Evolutionary conservation across 2,797 vertebrate genomes (phyloP).

Genomic region (Poecilia wingei): DNA sequence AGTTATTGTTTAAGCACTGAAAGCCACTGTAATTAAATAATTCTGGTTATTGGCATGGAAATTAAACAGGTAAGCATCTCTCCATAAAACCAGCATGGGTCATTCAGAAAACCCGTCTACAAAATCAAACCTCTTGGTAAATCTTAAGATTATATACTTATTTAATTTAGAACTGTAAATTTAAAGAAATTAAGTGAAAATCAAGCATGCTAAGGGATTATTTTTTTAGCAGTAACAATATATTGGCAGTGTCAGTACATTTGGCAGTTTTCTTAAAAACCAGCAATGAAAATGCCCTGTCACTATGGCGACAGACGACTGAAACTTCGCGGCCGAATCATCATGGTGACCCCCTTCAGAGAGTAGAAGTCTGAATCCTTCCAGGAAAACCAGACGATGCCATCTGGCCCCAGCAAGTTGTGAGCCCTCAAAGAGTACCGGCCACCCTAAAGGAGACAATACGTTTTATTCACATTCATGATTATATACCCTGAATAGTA

Average conservation of each 20-base stretch:
- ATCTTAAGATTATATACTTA: background rate
- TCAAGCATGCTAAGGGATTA: background rate
- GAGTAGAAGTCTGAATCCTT: conserved; percentile 88
- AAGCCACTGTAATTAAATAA: background rate
- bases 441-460: conserved; percentile 75
- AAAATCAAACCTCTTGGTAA: background rate
- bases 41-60: background rate
- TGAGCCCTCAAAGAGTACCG: conserved; percentile 80
- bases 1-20: background rate
- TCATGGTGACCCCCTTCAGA: conserved; percentile 85
- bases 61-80: background rate
- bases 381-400: conserved; percentile 89
- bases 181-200: background rate
- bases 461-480: background rate
- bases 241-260: background rate
- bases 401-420: conserved; percentile 81
- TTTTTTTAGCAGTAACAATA: conserved; percentile 7
- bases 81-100: background rate
- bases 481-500: background rate
- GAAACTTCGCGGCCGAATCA: conserved; percentile 83
- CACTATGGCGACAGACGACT: conserved; percentile 77
- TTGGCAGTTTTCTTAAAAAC: background rate
- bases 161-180: background rate
- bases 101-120: background rate
- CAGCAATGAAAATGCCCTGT: background rate